Conservation (phyloP, 2,797 vertebrate species). For the Pseudochaenichthys georgianus region DNA sequence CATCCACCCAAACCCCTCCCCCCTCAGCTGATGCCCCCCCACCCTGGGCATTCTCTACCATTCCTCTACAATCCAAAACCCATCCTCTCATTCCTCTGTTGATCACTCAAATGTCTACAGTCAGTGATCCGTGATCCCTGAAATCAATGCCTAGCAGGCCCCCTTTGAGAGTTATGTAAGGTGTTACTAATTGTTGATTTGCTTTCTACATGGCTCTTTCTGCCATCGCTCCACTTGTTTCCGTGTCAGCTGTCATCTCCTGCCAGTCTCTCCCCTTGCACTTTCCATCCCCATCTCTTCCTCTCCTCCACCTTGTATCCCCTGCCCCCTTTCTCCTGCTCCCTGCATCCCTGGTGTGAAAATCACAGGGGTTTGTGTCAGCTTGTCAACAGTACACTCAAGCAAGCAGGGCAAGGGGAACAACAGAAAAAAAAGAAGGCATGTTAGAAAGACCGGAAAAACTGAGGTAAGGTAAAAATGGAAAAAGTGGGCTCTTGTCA, state of each 20-base stretch:
- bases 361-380: conserved; percentile 83
- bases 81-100: conserved; percentile 66
- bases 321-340: conserved; percentile 55
- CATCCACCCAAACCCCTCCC: conserved; percentile 50
- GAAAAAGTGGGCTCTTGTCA: conserved; percentile 77
- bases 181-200: conserved; percentile 86
- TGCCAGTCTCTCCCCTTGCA: conserved; percentile 63
- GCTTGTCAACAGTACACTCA: conserved; percentile 79
- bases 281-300: conserved; percentile 59
- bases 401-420: conserved; percentile 62
- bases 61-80: conserved; percentile 53
- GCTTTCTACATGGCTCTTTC: conserved; percentile 73
- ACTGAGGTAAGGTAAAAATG: conserved; percentile 73
- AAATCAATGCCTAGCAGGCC: conserved; percentile 75
- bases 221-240: conserved; percentile 62
- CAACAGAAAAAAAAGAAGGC: conserved; percentile 46
- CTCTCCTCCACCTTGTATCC: conserved; percentile 48
- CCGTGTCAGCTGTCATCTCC: conserved; percentile 66
- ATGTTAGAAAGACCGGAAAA: conserved; percentile 69
- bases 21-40: conserved; percentile 54
- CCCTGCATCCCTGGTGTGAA: conserved; percentile 76
- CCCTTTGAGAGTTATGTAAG: conserved; percentile 76
- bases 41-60: conserved; percentile 58
- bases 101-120: conserved; percentile 60
- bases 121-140: conserved; percentile 73